Evolutionary conservation across 2,888 invertebrate species (phyloP).

Genomic region (Acrocera orbiculus): DNA sequence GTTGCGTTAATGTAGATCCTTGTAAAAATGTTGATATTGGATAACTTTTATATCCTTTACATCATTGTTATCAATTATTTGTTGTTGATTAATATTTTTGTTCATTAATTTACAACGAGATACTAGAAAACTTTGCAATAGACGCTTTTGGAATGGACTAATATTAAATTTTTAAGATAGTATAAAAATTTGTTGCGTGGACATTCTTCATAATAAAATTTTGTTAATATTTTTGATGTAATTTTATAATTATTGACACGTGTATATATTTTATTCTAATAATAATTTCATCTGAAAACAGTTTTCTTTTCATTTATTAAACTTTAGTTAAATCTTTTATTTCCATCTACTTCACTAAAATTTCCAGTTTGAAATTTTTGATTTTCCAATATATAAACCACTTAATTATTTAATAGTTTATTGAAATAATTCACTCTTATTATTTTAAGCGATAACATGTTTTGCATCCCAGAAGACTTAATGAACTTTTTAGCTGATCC

Average conservation of each 20-base stretch:
- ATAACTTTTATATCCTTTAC: background rate
- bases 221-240: constrained; percentile 26
- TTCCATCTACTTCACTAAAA: too few relatives aligned
- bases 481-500: too few relatives aligned
- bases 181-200: constrained; percentile 21
- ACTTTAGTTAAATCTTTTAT: too few relatives aligned
- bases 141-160: constrained; percentile 49
- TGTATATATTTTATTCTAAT: constrained; percentile 27
- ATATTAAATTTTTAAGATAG: constrained; percentile 42
- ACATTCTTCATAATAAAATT: constrained; percentile 24
- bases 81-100: constrained; percentile 11
- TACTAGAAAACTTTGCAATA: constrained; percentile 73
- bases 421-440: too few relatives aligned
- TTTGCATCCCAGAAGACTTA: too few relatives aligned
- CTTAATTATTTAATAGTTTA: too few relatives aligned
- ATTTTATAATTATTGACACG: constrained; percentile 25
- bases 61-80: background rate
- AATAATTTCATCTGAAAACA: too few relatives aligned
- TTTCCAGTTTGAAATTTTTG: too few relatives aligned
- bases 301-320: too few relatives aligned
- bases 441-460: too few relatives aligned
- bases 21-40: constrained; percentile 18
- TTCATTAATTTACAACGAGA: constrained; percentile 51
- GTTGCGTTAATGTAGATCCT: constrained; percentile 24
- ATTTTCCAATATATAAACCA: too few relatives aligned